Percentiles rank a stretch among this genome's conserved stretches.
phyloP scores from a whole-genome alignment of 2,797 vertebrate genomes.

The Gymnoscopelus braueri region DNA sequence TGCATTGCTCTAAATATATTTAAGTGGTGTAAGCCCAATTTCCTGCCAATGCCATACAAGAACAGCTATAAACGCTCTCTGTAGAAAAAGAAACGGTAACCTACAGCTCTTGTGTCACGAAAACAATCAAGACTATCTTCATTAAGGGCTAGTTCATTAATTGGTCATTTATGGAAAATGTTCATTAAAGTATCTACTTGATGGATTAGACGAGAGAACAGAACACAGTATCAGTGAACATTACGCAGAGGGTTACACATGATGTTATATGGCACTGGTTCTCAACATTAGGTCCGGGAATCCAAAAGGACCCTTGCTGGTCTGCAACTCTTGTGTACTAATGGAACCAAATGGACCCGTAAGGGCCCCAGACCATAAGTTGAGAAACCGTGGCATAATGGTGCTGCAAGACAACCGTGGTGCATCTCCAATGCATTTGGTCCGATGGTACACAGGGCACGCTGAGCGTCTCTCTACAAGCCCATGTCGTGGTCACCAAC shows the following conservation, averaged over 20 bases:
- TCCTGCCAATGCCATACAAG: constrained; percentile 38
- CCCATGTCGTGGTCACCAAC: constrained; percentile 86
- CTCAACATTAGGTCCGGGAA: too few species aligned
- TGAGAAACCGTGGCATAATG: too few species aligned
- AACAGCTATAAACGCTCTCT: constrained; percentile 39
- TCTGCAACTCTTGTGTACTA: neutral
- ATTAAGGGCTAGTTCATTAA: constrained; percentile 25
- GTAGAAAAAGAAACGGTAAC: constrained; percentile 40
- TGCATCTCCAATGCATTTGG: constrained; percentile 11
- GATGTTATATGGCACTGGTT: too few species aligned
- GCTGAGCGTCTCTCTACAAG: constrained; percentile 42
- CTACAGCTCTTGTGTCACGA: constrained; percentile 18
- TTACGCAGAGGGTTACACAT: too few species aligned
- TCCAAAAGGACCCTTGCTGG: too few species aligned
- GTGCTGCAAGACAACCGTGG: too few species aligned
- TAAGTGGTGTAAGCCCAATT: constrained; percentile 54
- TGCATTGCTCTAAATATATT: constrained; percentile 43
- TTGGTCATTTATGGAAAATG: constrained; percentile 20
- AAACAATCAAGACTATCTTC: neutral
- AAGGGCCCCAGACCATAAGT: too few species aligned
- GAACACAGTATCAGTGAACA: too few species aligned
- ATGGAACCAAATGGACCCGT: too few species aligned
- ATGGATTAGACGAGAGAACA: too few species aligned
- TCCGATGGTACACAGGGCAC: constrained; percentile 18
- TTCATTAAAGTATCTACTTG: constrained; percentile 27